phyloP scores from a whole-genome alignment of 2,888 invertebrate genomes.

The Nebria brevicollis region DNA sequence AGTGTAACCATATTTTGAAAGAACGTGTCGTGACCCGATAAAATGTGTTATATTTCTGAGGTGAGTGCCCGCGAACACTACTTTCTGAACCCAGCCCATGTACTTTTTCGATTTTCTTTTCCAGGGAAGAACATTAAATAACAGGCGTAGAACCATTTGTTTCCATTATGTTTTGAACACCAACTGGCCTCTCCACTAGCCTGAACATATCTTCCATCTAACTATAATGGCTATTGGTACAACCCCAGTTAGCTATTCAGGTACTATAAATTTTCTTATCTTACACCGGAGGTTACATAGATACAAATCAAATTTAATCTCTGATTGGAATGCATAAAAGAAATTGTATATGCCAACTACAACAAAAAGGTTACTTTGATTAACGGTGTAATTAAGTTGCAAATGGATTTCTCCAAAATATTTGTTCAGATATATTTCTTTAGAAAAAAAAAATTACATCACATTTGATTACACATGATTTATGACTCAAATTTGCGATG shows the following conservation, averaged over 20 bases:
- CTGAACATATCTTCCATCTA: not conserved
- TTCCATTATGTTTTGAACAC: not conserved
- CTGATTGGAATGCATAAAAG: not conserved
- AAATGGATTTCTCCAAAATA: no score
- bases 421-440: no score
- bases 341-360: no score
- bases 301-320: not conserved
- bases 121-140: not conserved
- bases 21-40: not conserved
- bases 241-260: not conserved
- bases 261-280: not conserved
- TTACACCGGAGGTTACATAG: not conserved
- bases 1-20: no score
- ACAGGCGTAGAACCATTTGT: not conserved
- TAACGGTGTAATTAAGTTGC: no score
- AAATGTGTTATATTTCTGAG: not conserved
- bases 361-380: no score
- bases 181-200: not conserved
- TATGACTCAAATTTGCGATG: no score
- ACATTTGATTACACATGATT: no score
- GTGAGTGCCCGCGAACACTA: not conserved
- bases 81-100: not conserved
- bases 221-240: not conserved
- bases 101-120: not conserved
- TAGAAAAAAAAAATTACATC: no score